A percentile compares a stretch with the other conserved stretches of the same genome.
Conservation (phyloP, 2,113 vertebrate genomes). For the Dasyornis broadbenti region DNA sequence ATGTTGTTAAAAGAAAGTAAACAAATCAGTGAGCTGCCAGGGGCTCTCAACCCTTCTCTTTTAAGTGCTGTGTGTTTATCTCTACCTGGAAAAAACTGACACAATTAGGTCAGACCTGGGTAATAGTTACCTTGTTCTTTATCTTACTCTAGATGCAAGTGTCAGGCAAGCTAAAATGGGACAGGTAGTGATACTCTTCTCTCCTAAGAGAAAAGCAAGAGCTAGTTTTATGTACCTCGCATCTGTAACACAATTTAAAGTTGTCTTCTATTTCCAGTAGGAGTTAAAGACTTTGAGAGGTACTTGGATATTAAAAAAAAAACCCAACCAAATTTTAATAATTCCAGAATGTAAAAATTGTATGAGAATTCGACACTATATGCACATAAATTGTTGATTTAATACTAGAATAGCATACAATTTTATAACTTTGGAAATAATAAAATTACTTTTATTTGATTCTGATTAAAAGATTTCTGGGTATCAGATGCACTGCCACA, state of each 20-base stretch:
- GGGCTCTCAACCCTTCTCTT: not conserved
- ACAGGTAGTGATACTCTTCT: not conserved
- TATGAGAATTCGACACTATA: not conserved
- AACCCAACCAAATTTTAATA: not conserved
- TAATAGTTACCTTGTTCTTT: conserved; percentile 19
- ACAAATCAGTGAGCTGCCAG: conserved; percentile 25
- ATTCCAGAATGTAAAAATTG: not conserved
- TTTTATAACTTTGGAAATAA: not conserved
- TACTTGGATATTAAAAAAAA: not conserved
- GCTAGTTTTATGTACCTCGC: not conserved
- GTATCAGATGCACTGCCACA: not conserved
- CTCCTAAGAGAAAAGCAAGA: not conserved
- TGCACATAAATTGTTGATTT: not conserved
- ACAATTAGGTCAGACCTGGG: conserved; percentile 27
- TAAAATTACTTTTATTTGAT: not conserved
- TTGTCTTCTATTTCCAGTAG: not conserved
- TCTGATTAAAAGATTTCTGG: not conserved
- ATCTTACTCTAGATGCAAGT: not conserved
- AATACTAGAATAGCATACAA: not conserved
- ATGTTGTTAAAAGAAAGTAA: conserved; percentile 12
- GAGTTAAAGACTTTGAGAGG: not conserved
- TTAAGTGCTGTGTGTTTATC: not conserved
- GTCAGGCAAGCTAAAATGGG: not conserved
- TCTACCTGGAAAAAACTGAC: not conserved
- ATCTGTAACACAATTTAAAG: not conserved